Base-by-base conservation (phyloP, 2,888 invertebrate species). In the Corbicula japonica region DNA sequence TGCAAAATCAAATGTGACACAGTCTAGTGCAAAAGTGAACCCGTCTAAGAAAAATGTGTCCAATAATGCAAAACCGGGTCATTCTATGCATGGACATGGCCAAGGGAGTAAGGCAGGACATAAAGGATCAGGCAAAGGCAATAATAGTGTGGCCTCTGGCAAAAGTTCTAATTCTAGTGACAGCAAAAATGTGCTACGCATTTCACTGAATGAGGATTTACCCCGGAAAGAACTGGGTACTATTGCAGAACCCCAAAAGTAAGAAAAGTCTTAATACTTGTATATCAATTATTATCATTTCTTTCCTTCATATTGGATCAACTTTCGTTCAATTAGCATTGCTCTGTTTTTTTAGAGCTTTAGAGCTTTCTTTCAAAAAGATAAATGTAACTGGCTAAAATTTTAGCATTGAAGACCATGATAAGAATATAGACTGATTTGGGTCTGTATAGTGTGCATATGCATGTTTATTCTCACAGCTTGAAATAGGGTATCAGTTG, bases 181-280 rank as follows among this genome's bases (percentile, higher is more conserved):
- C 54, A 38, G 41, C 54, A 77, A 74, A 58, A 75, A 71, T 63
- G 30, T 69, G 23, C 68, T 80, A 56, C 73, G 83, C 32, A 76
- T 58, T 65, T 84, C 80, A 50, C 41, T 82, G 2, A 78, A 77
- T 6, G 88, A 88, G 61, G 88, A 87, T 76, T 48, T 86, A 28
- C 88, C 88, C 1, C 68, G 88, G 52, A 71, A 74, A 50, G 77
- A 81, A 50, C 76, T 81, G 34, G 75, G 74, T n/a, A 76, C 83
- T 4, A 70, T 74, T 4, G 87, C 87, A 12, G 66, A 75, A 26
- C 86, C 83, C n/a, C 88, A 88, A 62, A 86, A 87, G 88, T 88
- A 83, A 84, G 86, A 80, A 23, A 12, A 30, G 4, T 38, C 6
- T 35, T 12, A 18, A 26, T 18, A 28, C 3, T 56, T 28, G 1